phyloP scores from a whole-genome alignment of 1,140 invertebrate species.

The Drosophila sucinea region DNA sequence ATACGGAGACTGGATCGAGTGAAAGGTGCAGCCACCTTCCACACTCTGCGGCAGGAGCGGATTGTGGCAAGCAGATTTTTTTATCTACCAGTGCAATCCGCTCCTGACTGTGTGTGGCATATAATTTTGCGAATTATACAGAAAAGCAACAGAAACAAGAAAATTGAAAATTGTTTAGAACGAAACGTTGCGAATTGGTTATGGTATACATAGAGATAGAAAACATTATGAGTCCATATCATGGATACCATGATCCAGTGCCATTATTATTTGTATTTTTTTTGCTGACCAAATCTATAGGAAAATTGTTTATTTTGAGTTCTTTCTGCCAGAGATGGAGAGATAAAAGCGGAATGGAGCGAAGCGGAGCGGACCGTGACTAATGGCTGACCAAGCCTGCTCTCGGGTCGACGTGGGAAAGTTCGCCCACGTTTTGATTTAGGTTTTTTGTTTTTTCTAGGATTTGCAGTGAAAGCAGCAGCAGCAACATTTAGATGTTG shows the following conservation, averaged over 20 bases:
- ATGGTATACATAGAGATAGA: background rate
- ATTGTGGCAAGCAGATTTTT: background rate
- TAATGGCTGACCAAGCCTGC: constrained; percentile 3
- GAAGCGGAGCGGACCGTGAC: constrained; percentile 17
- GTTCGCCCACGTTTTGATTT: constrained; percentile 42
- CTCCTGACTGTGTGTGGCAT: background rate
- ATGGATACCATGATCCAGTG: background rate
- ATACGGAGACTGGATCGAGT: background rate
- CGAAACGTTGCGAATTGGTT: background rate
- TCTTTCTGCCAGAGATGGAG: constrained; percentile 13
- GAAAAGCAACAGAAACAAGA: background rate
- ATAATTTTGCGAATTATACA: constrained; percentile 2
- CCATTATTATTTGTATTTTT: background rate
- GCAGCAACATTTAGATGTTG: constrained; percentile 28
- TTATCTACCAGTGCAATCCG: background rate
- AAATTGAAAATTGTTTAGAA: constrained; percentile 9
- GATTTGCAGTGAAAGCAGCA: constrained; percentile 44
- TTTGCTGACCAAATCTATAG: constrained; percentile 17
- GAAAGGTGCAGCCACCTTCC: constrained; percentile 9
- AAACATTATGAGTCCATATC: background rate
- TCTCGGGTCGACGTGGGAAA: constrained; percentile 44
- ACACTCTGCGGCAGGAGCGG: background rate
- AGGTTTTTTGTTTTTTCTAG: constrained; percentile 4
- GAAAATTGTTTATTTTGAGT: constrained; percentile 27
- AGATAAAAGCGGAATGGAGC: constrained; percentile 30